Conservation (phyloP, 2,888 invertebrate genomes). For the Dasypogon diadema region DNA sequence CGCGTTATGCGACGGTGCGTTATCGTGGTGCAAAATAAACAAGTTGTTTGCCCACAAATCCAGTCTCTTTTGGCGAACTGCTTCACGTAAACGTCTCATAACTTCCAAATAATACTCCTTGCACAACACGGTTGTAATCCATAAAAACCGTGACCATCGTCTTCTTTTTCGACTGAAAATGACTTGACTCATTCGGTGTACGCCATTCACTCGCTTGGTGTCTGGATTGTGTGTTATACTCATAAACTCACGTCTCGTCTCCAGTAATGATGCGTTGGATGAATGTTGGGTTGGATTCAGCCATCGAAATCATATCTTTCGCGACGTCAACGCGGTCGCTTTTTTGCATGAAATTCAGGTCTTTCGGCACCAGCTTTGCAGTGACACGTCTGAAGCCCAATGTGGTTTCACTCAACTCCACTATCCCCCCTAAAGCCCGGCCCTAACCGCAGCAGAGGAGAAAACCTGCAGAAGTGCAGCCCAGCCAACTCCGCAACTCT, state of each 20-base stretch:
- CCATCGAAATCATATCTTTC: slow-evolving; percentile 20
- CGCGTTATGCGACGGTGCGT: neutral
- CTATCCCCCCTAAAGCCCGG: no score
- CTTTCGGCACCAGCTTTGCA: slow-evolving; percentile 2
- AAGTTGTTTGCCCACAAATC: neutral
- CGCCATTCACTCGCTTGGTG: slow-evolving; percentile 54
- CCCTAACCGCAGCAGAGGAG: no score
- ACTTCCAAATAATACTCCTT: slow-evolving; percentile 49
- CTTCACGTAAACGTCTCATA: slow-evolving; percentile 56
- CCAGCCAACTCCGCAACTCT: no score
- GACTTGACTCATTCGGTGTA: slow-evolving; percentile 42
- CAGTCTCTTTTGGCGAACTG: slow-evolving; percentile 58
- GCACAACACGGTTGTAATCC: slow-evolving; percentile 30
- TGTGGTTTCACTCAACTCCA: no score
- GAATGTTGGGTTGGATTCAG: slow-evolving; percentile 54
- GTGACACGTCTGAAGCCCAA: neutral
- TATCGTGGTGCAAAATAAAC: neutral
- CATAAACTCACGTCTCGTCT: slow-evolving; percentile 57
- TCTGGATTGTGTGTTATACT: no score
- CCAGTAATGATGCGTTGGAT: slow-evolving; percentile 57
- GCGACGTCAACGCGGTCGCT: slow-evolving; percentile 6
- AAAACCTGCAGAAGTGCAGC: no score
- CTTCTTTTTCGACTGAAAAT: slow-evolving; percentile 54
- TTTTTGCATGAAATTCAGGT: slow-evolving; percentile 6
- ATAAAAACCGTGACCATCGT: no score